Evolutionary conservation across 2,888 invertebrate species (phyloP), one percentile per base, ranked within the genome.

Genomic region (Melipona bicolor): DNA sequence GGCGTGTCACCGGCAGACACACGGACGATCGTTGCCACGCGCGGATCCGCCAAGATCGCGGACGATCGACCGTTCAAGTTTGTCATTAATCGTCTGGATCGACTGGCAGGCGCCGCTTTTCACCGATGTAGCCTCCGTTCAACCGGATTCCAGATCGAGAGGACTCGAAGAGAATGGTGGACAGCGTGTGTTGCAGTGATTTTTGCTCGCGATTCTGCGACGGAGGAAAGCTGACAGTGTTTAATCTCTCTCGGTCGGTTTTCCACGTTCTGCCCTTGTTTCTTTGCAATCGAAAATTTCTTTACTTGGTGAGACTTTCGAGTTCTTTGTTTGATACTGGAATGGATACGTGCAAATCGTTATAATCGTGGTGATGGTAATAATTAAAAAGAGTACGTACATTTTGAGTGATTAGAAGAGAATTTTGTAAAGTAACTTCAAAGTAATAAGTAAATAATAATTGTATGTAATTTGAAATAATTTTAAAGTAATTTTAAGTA

Each of bases 1-100:
- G 36, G 65, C 74, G 82, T 83, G 88, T 88, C 88, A 88, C 67
- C 72, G 70, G 36, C 88, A 88, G 87, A 81, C 82, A 81, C 82
- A 84, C 70, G 69, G 49, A 56, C 72, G 83, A 59, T 74, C 81
- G 75, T 75, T 76, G 69, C 68, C 68, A 76, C 56, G 77, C 79
- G 75, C 50, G 54, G 75, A 78, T 74, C 75, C 69, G 56, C 79
- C 70, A 88, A 88, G 88, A 88, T 86, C 82, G 76, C 79, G 80
- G 70, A 72, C 69, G 77, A 84, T 68, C 77, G 75, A 80, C 21
- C 75, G 61, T 50, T 81, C 65, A 50, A 72, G 74, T 75, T 76
- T 78, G 76, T 76, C 79, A 78, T 84, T 84, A 85, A 84, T 81
- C 81, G 71, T 69, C 73, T n/a, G 59, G 56, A 52, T 43, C 65